A percentile compares a stretch with the other conserved stretches of the same genome.
Conservation (phyloP, 2,797 vertebrate species). For the Chelonia mydas region DNA sequence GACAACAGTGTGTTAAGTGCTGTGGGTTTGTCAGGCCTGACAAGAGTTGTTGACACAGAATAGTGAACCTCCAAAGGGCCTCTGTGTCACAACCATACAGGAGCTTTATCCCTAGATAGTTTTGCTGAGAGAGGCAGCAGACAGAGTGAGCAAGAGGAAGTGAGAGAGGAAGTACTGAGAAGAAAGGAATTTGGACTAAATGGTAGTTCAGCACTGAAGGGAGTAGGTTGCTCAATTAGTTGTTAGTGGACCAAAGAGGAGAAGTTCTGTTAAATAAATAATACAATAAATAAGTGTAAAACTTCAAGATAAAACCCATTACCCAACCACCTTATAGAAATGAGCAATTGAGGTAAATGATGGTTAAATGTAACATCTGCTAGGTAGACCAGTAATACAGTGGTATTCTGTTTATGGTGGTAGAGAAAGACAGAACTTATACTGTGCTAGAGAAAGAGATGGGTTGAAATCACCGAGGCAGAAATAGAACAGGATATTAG, state of each 20-base stretch:
- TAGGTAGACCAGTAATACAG: not conserved
- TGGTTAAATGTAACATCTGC: not conserved
- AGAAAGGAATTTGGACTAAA: not conserved
- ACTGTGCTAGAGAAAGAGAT: not conserved
- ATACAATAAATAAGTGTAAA: not conserved
- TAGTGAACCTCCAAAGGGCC: not conserved
- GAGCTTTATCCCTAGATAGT: not conserved
- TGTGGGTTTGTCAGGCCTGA: not conserved
- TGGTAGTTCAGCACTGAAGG: not conserved
- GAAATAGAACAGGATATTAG: not conserved
- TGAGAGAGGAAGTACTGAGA: not conserved
- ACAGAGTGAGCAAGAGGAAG: constrained; percentile 27
- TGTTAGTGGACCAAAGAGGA: not conserved
- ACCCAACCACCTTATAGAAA: not conserved
- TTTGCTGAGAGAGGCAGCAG: not conserved
- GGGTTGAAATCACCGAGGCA: fast-evolving
- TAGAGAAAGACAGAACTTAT: not conserved
- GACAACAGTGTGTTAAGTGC: not conserved
- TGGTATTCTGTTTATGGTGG: not conserved
- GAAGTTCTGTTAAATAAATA: not conserved
- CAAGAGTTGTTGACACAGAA: not conserved
- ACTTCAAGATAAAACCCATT: not conserved
- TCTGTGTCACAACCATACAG: not conserved
- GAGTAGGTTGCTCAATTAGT: not conserved
- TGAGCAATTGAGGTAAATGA: not conserved